phyloP scores from a whole-genome alignment of 2,888 invertebrate genomes.

The Carabus problematicus region DNA sequence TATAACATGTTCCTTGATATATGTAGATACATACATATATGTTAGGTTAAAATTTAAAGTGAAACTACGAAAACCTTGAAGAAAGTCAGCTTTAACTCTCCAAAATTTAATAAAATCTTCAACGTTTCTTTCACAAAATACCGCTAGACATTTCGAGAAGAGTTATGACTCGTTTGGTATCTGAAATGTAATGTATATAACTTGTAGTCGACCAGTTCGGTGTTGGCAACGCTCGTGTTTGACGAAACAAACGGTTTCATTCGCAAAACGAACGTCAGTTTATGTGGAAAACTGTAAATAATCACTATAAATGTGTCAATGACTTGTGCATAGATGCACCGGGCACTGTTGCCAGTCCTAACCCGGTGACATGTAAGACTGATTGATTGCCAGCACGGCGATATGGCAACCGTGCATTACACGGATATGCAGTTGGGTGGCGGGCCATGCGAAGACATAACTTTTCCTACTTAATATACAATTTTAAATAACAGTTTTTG shows the following conservation, averaged over 20 bases:
- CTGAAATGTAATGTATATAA: slow-evolving; percentile 32
- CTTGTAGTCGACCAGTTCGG: slow-evolving; percentile 16
- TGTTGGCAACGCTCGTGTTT: neutral
- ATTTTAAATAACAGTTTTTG: too few species aligned
- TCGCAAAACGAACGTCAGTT: slow-evolving; percentile 2
- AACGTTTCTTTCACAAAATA: slow-evolving; percentile 17
- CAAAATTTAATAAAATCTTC: slow-evolving; percentile 26
- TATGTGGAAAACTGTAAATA: slow-evolving; percentile 35
- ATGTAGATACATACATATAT: too few species aligned
- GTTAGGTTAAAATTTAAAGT: too few species aligned
- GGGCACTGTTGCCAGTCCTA: slow-evolving; percentile 23
- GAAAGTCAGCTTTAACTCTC: too few species aligned
- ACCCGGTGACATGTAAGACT: slow-evolving; percentile 27
- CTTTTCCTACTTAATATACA: neutral
- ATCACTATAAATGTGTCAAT: slow-evolving; percentile 38
- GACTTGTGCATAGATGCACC: slow-evolving; percentile 33
- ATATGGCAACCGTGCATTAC: slow-evolving; percentile 22
- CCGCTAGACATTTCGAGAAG: slow-evolving; percentile 23
- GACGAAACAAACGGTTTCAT: slow-evolving; percentile 7
- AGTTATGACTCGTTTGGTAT: slow-evolving; percentile 26
- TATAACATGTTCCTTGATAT: too few species aligned
- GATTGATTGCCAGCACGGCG: slow-evolving; percentile 23
- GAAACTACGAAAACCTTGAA: too few species aligned
- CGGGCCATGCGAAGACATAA: slow-evolving; percentile 19
- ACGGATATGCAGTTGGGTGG: slow-evolving; percentile 29